Percentiles rank a stretch among this genome's conserved stretches.
phyloP scores from a whole-genome alignment of 2,113 vertebrate genomes.

The Leuciscus idus region DNA sequence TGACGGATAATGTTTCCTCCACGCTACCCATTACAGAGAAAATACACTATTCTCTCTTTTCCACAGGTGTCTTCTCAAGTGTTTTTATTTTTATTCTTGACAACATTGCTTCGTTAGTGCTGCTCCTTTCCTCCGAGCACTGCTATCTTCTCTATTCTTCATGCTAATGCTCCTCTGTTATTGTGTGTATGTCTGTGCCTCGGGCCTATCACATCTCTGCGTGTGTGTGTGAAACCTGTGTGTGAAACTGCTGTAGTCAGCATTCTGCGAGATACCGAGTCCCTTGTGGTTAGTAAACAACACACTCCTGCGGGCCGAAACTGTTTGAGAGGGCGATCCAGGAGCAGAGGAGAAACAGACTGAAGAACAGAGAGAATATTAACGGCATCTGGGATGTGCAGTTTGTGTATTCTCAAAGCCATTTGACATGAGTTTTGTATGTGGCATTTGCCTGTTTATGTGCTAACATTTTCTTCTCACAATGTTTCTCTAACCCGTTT shows the following conservation, averaged over 20 bases:
- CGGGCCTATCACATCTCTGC: constrained; percentile 16
- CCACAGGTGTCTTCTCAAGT: not conserved
- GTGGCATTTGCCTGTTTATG: constrained; percentile 7
- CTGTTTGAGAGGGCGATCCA: constrained; percentile 4
- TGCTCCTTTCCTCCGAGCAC: constrained; percentile 1
- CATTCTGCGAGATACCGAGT: constrained; percentile 42
- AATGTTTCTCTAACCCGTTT: not conserved
- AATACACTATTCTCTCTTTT: not conserved
- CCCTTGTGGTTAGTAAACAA: constrained; percentile 55
- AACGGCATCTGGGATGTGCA: constrained; percentile 19
- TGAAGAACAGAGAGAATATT: constrained; percentile 32
- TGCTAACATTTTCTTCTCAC: not conserved
- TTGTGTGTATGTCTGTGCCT: constrained; percentile 32
- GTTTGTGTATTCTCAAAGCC: constrained; percentile 43
- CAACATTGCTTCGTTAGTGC: constrained; percentile 21
- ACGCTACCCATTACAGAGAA: not conserved
- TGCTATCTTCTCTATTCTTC: constrained; percentile 1
- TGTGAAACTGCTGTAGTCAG: constrained; percentile 47
- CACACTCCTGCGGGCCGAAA: constrained; percentile 34
- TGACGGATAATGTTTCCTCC: not conserved
- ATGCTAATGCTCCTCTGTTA: constrained; percentile 30
- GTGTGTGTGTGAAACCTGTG: constrained; percentile 32
- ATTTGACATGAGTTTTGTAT: constrained; percentile 24
- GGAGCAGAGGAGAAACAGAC: constrained; percentile 15
- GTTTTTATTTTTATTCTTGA: constrained; percentile 28